These are phyloP conservation scores for Glossosoma conforme DNA, from an alignment of 1,140 invertebrate genomes.

Conservation along the genomic window DNA sequence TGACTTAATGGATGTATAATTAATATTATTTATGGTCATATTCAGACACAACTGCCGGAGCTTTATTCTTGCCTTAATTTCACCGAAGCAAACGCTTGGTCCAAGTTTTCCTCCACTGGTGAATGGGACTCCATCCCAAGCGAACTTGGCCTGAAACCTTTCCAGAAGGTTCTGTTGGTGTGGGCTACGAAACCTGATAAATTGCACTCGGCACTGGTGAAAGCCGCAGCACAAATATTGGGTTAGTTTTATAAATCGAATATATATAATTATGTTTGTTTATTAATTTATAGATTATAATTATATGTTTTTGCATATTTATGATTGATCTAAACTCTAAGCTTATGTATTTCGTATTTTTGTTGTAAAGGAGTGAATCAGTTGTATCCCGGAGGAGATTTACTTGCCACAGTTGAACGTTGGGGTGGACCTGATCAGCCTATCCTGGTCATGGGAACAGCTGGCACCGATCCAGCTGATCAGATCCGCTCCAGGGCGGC, in stretches of 20 bases:
- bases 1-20: slow-evolving; percentile 18
- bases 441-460: slow-evolving; percentile 68
- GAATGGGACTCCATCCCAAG: slow-evolving; percentile 41
- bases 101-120: slow-evolving; percentile 33
- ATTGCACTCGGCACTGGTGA: slow-evolving; percentile 55
- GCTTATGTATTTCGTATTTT: no score
- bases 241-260: slow-evolving; percentile 47
- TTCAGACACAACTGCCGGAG: slow-evolving; percentile 34
- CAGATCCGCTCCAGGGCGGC: slow-evolving; percentile 65
- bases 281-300: no score
- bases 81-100: slow-evolving; percentile 39
- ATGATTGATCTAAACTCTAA: no score
- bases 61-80: slow-evolving; percentile 35
- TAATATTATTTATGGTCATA: slow-evolving; percentile 4
- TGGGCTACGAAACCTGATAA: slow-evolving; percentile 81
- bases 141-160: slow-evolving; percentile 58
- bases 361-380: slow-evolving; percentile 33
- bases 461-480: slow-evolving; percentile 78
- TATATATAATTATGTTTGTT: slow-evolving; percentile 3
- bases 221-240: slow-evolving; percentile 65
- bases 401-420: slow-evolving; percentile 37
- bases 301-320: no score
- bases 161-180: slow-evolving; percentile 78
- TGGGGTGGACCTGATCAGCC: slow-evolving; percentile 52
- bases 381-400: slow-evolving; percentile 34